These are phyloP conservation scores for Exephanes ischioxanthus DNA, from an alignment of 2,888 invertebrate species.

Conservation along the genomic window DNA sequence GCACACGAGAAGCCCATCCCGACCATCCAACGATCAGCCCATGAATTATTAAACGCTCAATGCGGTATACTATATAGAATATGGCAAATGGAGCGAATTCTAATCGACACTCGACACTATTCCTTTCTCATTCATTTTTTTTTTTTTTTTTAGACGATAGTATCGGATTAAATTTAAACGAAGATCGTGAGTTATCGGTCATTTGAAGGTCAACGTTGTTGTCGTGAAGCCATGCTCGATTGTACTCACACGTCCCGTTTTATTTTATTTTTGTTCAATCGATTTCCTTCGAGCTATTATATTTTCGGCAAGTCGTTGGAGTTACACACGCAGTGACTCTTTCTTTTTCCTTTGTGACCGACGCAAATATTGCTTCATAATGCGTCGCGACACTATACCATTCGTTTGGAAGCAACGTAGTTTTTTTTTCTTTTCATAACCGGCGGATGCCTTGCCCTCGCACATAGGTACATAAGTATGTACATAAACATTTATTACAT, in stretches of 20 bases:
- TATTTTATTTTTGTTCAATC: constrained; percentile 23
- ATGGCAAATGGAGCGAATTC: constrained; percentile 66
- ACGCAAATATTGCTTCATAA: too few species aligned
- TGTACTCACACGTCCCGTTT: not conserved
- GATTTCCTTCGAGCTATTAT: constrained; percentile 65
- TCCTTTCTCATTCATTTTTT: constrained; percentile 25
- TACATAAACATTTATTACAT: too few species aligned
- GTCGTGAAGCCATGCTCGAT: not conserved
- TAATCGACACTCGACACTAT: constrained; percentile 47
- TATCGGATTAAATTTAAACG: not conserved
- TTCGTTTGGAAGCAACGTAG: too few species aligned
- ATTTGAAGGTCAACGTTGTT: too few species aligned
- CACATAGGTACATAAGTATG: too few species aligned
- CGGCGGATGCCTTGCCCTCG: too few species aligned
- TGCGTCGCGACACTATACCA: too few species aligned
- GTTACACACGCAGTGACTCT: too few species aligned
- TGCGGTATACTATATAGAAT: constrained; percentile 38
- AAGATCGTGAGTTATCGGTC: not conserved
- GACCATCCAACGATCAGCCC: constrained; percentile 58
- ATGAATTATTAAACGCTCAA: constrained; percentile 68
- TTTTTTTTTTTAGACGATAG: not conserved
- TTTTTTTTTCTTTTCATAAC: too few species aligned
- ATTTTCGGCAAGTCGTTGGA: not conserved
- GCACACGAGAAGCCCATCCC: constrained; percentile 48
- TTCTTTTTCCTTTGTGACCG: too few species aligned